Conservation (phyloP, 53 echinoderm and acorn worm genomes). For the Patiria pectinifera region DNA sequence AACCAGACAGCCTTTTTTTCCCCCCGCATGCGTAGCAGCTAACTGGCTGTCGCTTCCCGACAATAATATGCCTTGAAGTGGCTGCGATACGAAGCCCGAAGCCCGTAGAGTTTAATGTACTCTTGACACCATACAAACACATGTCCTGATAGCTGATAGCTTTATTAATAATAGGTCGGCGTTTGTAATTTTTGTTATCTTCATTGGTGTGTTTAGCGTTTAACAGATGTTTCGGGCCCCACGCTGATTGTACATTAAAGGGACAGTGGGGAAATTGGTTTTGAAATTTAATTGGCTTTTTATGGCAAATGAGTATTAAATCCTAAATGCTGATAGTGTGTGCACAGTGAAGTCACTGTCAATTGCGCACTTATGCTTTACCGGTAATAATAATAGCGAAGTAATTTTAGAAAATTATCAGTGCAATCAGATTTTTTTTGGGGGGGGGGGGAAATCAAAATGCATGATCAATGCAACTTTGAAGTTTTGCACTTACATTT, state of each 20-base stretch:
- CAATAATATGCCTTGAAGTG: background rate
- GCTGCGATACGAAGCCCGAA: background rate
- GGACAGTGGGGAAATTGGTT: background rate
- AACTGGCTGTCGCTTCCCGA: too few relatives aligned
- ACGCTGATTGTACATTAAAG: slow-evolving; percentile 12
- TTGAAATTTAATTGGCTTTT: too few relatives aligned
- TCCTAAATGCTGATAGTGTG: background rate
- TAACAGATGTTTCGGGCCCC: slow-evolving; percentile 23
- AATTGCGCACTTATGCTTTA: too few relatives aligned
- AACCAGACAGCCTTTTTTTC: background rate
- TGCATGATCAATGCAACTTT: too few relatives aligned
- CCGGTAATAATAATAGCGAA: too few relatives aligned
- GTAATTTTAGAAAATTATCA: too few relatives aligned
- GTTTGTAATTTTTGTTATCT: background rate
- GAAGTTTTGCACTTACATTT: too few relatives aligned
- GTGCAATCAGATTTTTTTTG: too few relatives aligned
- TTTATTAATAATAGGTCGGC: slow-evolving; percentile 24
- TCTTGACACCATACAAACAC: slow-evolving; percentile 24
- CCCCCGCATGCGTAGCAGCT: background rate
- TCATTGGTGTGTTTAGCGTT: background rate
- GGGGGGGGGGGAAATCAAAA: too few relatives aligned
- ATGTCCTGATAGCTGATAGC: slow-evolving; percentile 8
- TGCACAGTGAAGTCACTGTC: background rate
- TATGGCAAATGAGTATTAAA: too few relatives aligned
- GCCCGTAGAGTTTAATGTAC: slow-evolving; percentile 13